Base-by-base conservation (phyloP, 2,113 vertebrate species). In the Nesospiza acunhae region DNA sequence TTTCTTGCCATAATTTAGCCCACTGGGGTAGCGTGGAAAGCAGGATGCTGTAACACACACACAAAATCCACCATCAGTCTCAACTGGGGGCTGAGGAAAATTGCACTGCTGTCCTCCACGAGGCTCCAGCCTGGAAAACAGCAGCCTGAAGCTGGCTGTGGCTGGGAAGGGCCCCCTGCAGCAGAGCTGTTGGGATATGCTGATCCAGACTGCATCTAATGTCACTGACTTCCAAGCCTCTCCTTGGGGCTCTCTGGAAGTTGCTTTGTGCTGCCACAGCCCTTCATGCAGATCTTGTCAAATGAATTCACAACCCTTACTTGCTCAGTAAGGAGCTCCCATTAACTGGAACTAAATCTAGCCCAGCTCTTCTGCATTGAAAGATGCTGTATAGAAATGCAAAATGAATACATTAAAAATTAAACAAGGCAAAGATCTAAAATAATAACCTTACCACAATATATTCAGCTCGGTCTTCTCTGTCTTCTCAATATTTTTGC, bases 351-450 rank as follows among this genome's bases (percentile, higher is more conserved):
- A 35, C 53, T 85, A 93, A 58, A 93, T 92, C 90, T 88, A 92
- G 49, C 62, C 46, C 62, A 37, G 52, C 14, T 44, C 23, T 80
- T 68, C 31, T 11, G 1, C 11, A 9, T n/a, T 69, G 62, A 93
- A 92, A 76, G 58, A 50, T 13, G 24, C 22, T 60, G n/a, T 41
- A 37, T 9, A 73, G 70, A 93, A 91, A 73, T 79, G 26, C 67
- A 90, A 88, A 91, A 78, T 64, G 30, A 84, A 68, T 72, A 47
- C 52, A 93, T 78, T 89, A 91, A 93, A 83, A 85, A 79, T 92
- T 73, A 79, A 95, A 78, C 30, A 67, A 94, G 79, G 46, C 28
- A 73, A 88, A 90, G 37, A 53, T 73, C 13, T 69, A 64, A 91
- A 93, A 60, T 11, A 49, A 31, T 66, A 68, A 83, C 39, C 11